A percentile compares a stretch with the other conserved stretches of the same genome.
These are phyloP conservation scores for Sebastiscus albofasciatus DNA, from an alignment of 2,797 vertebrate genomes.

Conservation along the genomic window DNA sequence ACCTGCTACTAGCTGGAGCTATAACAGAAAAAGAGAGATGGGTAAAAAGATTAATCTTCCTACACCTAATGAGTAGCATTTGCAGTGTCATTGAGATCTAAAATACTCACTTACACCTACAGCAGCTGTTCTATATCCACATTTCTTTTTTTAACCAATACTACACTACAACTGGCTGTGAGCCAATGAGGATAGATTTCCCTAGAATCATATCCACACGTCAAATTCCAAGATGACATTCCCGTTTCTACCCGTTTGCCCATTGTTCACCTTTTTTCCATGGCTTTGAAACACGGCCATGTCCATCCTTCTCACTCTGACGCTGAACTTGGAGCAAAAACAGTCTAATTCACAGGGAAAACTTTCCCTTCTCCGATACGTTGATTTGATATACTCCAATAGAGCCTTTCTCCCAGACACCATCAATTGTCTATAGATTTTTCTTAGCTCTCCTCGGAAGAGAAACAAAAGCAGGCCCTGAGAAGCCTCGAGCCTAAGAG, in stretches of 20 bases:
- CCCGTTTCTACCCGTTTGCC: slow-evolving; percentile 35
- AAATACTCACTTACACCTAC: neutral
- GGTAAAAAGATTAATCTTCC: neutral
- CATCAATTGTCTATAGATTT: slow-evolving; percentile 90
- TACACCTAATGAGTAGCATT: neutral
- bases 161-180: neutral
- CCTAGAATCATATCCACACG: slow-evolving; percentile 52
- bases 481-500: slow-evolving; percentile 83
- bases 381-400: slow-evolving; percentile 89
- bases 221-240: slow-evolving; percentile 57
- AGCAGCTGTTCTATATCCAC: neutral
- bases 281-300: slow-evolving; percentile 43
- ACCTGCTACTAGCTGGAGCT: neutral
- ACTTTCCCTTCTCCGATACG: slow-evolving; percentile 83
- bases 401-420: slow-evolving; percentile 87
- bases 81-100: neutral
- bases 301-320: slow-evolving; percentile 81
- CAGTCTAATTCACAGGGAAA: slow-evolving; percentile 87
- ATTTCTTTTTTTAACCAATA: slow-evolving; percentile 14
- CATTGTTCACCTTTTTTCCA: slow-evolving; percentile 33
- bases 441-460: slow-evolving; percentile 82
- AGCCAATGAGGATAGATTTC: slow-evolving; percentile 42
- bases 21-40: neutral
- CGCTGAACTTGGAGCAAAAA: slow-evolving; percentile 86
- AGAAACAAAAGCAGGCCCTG: slow-evolving; percentile 86